These are phyloP conservation scores for Caradrina kadenii DNA, from an alignment of 2,888 invertebrate genomes.

Conservation along the genomic window DNA sequence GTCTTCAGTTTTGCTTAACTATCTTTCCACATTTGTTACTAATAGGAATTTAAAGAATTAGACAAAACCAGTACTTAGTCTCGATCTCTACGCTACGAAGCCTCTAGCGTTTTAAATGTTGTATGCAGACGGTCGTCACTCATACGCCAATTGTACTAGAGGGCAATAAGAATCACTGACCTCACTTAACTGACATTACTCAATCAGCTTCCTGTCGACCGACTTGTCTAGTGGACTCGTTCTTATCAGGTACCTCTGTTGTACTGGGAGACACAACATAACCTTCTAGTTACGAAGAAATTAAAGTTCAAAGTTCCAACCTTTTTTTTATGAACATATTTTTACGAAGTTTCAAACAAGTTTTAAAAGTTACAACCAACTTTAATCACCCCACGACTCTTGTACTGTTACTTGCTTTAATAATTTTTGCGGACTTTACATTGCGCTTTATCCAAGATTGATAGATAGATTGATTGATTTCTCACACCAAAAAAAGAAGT, in stretches of 20 bases:
- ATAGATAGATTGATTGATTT: too few relatives aligned
- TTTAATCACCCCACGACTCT: too few relatives aligned
- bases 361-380: too few relatives aligned
- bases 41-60: not conserved
- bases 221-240: conserved; percentile 47
- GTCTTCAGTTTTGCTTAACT: too few relatives aligned
- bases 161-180: conserved; percentile 81
- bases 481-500: too few relatives aligned
- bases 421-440: too few relatives aligned
- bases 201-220: conserved; percentile 75
- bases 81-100: not conserved
- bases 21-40: not conserved
- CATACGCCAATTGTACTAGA: conserved; percentile 71
- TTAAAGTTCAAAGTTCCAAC: too few relatives aligned
- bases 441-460: too few relatives aligned
- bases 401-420: too few relatives aligned
- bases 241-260: conserved; percentile 32
- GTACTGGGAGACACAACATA: conserved; percentile 10
- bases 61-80: not conserved
- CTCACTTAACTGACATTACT: conserved; percentile 80
- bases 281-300: too few relatives aligned
- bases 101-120: conserved; percentile 35
- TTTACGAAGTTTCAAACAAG: too few relatives aligned
- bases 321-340: too few relatives aligned
- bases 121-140: conserved; percentile 54